A percentile compares a stretch with the other conserved stretches of the same genome.
These are phyloP conservation scores for Papilio demoleus DNA, from an alignment of 2,888 invertebrate genomes.

Conservation along the genomic window DNA sequence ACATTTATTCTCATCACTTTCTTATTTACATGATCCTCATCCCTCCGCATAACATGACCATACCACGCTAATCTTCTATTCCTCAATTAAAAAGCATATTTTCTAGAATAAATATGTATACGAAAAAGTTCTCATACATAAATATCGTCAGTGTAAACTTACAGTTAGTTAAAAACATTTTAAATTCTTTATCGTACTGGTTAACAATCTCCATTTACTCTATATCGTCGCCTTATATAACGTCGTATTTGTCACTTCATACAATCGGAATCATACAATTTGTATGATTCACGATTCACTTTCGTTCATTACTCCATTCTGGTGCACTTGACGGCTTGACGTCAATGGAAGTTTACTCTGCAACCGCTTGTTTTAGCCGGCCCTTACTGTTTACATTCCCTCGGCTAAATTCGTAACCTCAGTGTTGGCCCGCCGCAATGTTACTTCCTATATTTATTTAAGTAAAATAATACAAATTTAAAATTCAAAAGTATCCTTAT, in stretches of 20 bases:
- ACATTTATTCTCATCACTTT: no score
- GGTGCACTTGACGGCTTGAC: constrained; percentile 35
- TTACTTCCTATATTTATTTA: constrained; percentile 5
- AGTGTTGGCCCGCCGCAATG: constrained; percentile 4
- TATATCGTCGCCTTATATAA: neutral
- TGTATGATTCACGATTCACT: constrained; percentile 30
- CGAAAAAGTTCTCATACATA: no score
- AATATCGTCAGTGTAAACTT: no score
- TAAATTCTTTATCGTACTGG: no score
- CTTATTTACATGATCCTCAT: no score
- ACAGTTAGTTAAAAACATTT: no score
- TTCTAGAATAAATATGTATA: no score
- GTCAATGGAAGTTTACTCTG: constrained; percentile 34
- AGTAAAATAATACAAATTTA: neutral
- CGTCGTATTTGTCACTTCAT: constrained; percentile 2
- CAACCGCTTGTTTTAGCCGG: constrained; percentile 31
- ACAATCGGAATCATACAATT: neutral
- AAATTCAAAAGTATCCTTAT: neutral
- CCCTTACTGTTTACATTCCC: constrained; percentile 32
- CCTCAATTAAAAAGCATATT: no score
- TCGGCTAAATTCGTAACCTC: constrained; percentile 35
- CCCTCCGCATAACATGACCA: no score
- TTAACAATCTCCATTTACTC: no score
- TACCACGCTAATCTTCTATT: no score
- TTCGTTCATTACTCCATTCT: constrained; percentile 34